phyloP scores from a whole-genome alignment of 2,797 vertebrate genomes.

The Graptemys geographica region DNA sequence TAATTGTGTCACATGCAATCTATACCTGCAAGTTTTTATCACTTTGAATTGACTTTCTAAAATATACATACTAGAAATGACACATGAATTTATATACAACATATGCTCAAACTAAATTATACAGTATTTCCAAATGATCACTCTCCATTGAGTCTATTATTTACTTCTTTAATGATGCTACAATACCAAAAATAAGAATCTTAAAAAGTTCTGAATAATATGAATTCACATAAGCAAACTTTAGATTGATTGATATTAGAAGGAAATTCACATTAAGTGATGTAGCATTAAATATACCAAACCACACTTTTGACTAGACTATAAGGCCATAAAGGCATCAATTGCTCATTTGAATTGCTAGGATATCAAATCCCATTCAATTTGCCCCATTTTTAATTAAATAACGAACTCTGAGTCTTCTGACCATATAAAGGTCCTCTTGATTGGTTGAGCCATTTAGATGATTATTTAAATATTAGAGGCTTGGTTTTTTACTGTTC shows the following conservation, averaged over 20 bases:
- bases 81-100: not conserved
- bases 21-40: not conserved
- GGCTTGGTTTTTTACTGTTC: not conserved
- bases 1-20: not conserved
- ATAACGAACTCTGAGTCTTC: not conserved
- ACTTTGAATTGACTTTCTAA: not conserved
- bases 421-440: not conserved
- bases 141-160: not conserved
- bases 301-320: not conserved
- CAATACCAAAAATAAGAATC: not conserved
- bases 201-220: not conserved
- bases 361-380: not conserved
- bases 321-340: not conserved
- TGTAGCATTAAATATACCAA: not conserved
- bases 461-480: not conserved
- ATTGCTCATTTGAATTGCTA: not conserved
- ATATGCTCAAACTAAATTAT: not conserved
- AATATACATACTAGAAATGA: not conserved
- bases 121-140: fast-evolving
- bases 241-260: not conserved
- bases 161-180: not conserved
- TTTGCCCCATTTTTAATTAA: constrained; percentile 11
- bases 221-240: not conserved
- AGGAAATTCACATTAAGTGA: not conserved
- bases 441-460: not conserved